Evolutionary conservation across 2,888 invertebrate species (phyloP), one percentile per base, ranked within the genome.

Genomic region (Zygothrica quintamaculata): DNA sequence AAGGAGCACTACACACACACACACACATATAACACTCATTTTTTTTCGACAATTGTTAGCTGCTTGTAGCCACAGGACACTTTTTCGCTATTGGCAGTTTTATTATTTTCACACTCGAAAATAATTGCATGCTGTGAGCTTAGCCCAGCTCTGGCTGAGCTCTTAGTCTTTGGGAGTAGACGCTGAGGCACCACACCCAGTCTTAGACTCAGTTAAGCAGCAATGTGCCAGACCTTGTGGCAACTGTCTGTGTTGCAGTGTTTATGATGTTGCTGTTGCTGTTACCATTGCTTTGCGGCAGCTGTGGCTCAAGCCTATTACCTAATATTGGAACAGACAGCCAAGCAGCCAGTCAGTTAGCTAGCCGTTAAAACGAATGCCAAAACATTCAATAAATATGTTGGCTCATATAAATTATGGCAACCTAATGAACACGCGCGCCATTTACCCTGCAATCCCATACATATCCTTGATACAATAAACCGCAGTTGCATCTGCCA

Each of bases 71-170:
- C 79, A 73, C 88, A 89, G 89, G 88, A 88, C 82, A 89, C 88
- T 80, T 74, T 84, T 73, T 75, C 46, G 67, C 70, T 62, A 66
- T 70, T 66, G 79, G 73, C 79, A 85, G 67, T 87, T 88, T 87
- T 88, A 87, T 85, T 68, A 87, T 88, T 82, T 87, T 88, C 88
- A 87, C 85, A 86, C 88, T 86, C 61, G 88, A 78, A 87, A 77
- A 88, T 87, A 88, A 86, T 85, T 87, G 88, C 77, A 82, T 73
- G 88, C 88, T 88, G 84, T 77, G 87, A 72, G 84, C 84, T 79
- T 69, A 87, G 74, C 61, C 68, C 36, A 73, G 55, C 74, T 31
- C 48, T 46, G 36, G 48, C 50, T 42, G 47, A 65, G 46, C 43
- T 39, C 25, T 12, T 8, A 11, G 22, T 37, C 13, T 33, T 46